Evolutionary conservation across 2,888 invertebrate species (phyloP), one percentile per base, ranked within the genome.

Genomic region (Zaprionus bogoriensis): DNA sequence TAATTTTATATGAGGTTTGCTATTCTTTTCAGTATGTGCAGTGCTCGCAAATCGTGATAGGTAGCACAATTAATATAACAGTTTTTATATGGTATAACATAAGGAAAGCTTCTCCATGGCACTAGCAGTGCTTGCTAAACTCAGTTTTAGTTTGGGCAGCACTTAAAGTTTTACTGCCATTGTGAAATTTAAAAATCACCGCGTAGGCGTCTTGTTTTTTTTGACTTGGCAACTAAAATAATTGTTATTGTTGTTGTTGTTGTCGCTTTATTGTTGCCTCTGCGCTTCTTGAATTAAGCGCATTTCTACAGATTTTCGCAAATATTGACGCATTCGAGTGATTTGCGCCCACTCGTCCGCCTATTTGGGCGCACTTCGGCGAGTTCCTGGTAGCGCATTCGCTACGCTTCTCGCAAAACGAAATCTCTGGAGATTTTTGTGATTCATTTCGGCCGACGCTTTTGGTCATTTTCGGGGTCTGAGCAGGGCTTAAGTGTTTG

Each of bases 401-500:
- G n/a, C n/a, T n/a, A n/a, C n/a, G n/a, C n/a, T n/a, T n/a, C n/a
- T n/a, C n/a, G n/a, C n/a, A 42, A 44, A 36, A 6, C 20, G 46
- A 57, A 65, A 48, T 65, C 53, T 42, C 50, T 42, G 47, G 12
- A 5, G 20, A 27, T 4, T 14, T 17, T 38, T 36, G 68, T 74
- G 75, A 75, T 68, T 71, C 72, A 71, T 53, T 50, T 46, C 7
- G 27, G 51, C 17, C 22, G 32, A 22, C 6, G 22, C 20, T 45
- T 39, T 36, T 47, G 36, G 30, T 10, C 12, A 27, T 19, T 47
- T 14, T n/a, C 22, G 19, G 4, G 28, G 66, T 76, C 74, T 74
- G 79, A 76, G 62, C 60, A 46, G 51, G 69, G 77, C 73, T 80
- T 80, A 75, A 78, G 81, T 70, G 64, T 77, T 72, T 77, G 63